phyloP scores from a whole-genome alignment of 2,113 vertebrate species.

The Pangasianodon gigas region DNA sequence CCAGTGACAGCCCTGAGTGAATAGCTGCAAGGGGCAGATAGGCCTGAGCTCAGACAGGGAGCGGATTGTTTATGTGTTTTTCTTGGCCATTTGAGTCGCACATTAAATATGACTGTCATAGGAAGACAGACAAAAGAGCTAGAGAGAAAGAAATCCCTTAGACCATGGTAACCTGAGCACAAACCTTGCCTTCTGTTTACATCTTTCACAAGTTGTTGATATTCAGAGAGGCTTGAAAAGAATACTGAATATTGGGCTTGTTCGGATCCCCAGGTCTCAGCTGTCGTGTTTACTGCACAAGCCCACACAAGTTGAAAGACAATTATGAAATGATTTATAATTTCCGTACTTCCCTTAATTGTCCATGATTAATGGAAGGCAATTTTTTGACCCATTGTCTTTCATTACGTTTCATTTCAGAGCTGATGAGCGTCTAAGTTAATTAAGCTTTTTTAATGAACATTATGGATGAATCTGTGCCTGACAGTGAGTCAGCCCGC shows the following conservation, averaged over 20 bases:
- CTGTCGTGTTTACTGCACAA: conserved; percentile 25
- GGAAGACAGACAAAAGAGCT: conserved; percentile 22
- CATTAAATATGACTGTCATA: conserved; percentile 40
- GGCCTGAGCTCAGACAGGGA: conserved; percentile 22
- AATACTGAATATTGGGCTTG: conserved; percentile 26
- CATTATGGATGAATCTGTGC: conserved; percentile 4
- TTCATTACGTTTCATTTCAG: conserved; percentile 30
- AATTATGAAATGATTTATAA: conserved; percentile 30
- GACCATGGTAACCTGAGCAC: conserved; percentile 9
- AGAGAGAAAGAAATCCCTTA: conserved; percentile 11
- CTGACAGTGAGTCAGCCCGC: conserved; percentile 6
- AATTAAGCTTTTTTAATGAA: conserved; percentile 33
- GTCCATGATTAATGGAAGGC: conserved; percentile 40
- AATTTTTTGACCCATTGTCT: conserved; percentile 47
- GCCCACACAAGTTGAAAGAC: conserved; percentile 28
- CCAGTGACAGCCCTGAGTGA: conserved; percentile 46
- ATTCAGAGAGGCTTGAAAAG: conserved; percentile 29
- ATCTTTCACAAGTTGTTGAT: conserved; percentile 18
- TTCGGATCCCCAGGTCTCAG: conserved; percentile 10
- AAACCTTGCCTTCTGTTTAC: not conserved
- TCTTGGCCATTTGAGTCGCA: conserved; percentile 21
- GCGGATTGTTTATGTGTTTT: conserved; percentile 41
- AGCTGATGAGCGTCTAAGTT: conserved; percentile 39
- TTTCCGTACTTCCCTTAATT: conserved; percentile 45
- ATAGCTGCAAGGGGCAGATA: conserved; percentile 8